A percentile compares a stretch with the other conserved stretches of the same genome.
Evolutionary conservation across 2,888 invertebrate genomes (phyloP).

Genomic region (Drosophila ustulata): DNA sequence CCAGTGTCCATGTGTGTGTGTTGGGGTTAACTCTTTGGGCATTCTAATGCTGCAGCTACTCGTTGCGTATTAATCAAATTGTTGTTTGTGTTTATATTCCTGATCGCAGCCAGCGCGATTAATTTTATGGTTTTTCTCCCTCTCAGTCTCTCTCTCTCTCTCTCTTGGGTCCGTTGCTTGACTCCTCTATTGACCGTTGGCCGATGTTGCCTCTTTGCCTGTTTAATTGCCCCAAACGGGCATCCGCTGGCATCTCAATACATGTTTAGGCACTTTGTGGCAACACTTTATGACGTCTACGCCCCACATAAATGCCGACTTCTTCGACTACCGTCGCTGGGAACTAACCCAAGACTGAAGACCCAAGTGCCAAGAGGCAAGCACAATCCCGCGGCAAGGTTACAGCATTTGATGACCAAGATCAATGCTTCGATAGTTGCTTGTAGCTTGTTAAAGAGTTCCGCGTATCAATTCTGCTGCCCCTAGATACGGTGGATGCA

Average conservation of each 20-base stretch:
- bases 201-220: constrained; percentile 22
- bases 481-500: not conserved
- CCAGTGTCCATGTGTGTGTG: constrained; percentile 2
- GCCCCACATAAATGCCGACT: constrained; percentile 45
- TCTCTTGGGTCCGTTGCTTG: not conserved
- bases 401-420: constrained; percentile 20
- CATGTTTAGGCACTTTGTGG: constrained; percentile 79
- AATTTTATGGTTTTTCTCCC: constrained; percentile 68
- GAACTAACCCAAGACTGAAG: not conserved
- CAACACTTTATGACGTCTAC: constrained; percentile 75
- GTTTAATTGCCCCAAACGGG: constrained; percentile 72
- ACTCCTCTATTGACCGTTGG: not conserved
- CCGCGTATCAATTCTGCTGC: constrained; percentile 15
- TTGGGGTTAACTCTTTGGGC: constrained; percentile 35
- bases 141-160: not conserved
- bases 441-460: constrained; percentile 17
- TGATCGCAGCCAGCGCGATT: constrained; percentile 59
- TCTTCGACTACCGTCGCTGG: constrained; percentile 30
- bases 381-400: constrained; percentile 12
- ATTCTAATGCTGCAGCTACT: constrained; percentile 58
- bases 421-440: constrained; percentile 17
- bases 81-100: constrained; percentile 59
- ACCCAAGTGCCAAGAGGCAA: constrained; percentile 1
- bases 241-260: constrained; percentile 73
- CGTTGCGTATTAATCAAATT: constrained; percentile 73